Conservation (phyloP, 2,888 invertebrate species). For the Diarsia dahlii region DNA sequence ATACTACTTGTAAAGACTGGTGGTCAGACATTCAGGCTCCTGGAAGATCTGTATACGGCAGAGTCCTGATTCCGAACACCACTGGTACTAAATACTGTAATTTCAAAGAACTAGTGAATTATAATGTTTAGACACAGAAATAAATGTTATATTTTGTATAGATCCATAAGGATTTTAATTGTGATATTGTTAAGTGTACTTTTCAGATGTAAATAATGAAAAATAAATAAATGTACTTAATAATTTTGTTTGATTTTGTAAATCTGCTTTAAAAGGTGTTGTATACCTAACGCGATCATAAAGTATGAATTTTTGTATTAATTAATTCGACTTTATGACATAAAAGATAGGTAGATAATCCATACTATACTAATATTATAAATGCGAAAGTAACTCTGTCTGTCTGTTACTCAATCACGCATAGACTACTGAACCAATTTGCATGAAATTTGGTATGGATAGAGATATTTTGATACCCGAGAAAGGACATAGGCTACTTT, state of each 20-base stretch:
- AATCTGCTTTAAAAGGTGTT: not conserved
- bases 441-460: no score
- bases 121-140: not conserved
- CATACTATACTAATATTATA: no score
- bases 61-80: not conserved
- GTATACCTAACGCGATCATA: no score
- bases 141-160: slow-evolving; percentile 35
- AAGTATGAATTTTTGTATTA: no score
- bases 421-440: no score
- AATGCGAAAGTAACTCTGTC: no score
- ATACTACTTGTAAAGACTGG: not conserved
- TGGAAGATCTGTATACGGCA: not conserved
- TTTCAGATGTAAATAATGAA: slow-evolving; percentile 33
- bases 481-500: no score
- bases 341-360: no score
- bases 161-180: slow-evolving; percentile 13
- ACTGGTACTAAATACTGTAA: slow-evolving; percentile 10
- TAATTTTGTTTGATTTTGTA: slow-evolving; percentile 9
- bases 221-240: slow-evolving; percentile 10
- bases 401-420: no score
- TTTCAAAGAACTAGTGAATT: slow-evolving; percentile 21
- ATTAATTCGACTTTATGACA: no score
- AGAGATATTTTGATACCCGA: no score
- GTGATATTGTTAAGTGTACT: slow-evolving; percentile 43
- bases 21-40: not conserved